Conservation (phyloP, 2,113 vertebrate species). For the Cyphomyrus discorhynchus region DNA sequence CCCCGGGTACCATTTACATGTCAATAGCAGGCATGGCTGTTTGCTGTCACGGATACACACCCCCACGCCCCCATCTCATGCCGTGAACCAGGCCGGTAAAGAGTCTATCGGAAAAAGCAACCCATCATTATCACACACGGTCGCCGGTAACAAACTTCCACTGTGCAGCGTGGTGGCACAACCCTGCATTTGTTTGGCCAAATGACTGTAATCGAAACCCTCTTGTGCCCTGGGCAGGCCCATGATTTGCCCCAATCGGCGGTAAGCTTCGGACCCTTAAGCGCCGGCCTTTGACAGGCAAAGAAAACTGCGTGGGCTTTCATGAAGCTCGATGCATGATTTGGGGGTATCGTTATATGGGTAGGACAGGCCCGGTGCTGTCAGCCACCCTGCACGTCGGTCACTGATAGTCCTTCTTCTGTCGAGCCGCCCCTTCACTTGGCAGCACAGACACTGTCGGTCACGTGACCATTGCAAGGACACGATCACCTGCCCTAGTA, state of each 20-base stretch:
- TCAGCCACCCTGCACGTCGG: not conserved
- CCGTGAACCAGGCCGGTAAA: not conserved
- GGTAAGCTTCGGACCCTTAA: not conserved
- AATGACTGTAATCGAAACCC: slow-evolving; percentile 22
- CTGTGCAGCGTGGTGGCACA: not conserved
- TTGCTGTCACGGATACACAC: not conserved
- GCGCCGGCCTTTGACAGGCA: not conserved
- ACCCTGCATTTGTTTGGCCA: slow-evolving; percentile 11
- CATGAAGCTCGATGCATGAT: not conserved
- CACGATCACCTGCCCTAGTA: not conserved
- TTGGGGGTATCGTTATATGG: not conserved
- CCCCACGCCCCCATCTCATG: not conserved
- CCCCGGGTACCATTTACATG: not conserved
- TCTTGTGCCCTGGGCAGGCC: not conserved
- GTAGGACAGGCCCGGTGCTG: not conserved
- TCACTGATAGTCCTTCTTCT: not conserved
- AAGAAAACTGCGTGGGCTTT: not conserved
- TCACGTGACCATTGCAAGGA: not conserved
- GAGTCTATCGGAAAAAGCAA: not conserved
- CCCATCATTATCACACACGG: slow-evolving; percentile 12
- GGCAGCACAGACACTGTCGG: not conserved
- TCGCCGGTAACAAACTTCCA: slow-evolving; percentile 17
- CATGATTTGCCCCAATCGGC: not conserved
- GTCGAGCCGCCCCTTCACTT: not conserved
- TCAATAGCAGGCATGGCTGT: not conserved